Base-by-base conservation (phyloP, 2,888 invertebrate genomes). In the Alcis repandata region DNA sequence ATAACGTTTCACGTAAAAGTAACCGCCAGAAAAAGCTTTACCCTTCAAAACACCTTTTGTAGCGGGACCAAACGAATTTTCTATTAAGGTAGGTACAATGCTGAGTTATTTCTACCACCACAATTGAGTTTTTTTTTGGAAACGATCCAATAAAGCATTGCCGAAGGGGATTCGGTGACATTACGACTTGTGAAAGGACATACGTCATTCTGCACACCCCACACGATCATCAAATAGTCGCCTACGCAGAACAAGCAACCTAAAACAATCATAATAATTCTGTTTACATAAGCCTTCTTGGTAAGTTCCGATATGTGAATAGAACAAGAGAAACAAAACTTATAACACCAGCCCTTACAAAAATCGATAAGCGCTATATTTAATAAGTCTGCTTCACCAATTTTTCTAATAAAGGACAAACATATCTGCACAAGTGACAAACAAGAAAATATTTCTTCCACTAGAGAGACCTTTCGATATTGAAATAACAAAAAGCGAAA, bases 101-200 rank as follows among this genome's bases (percentile, higher is more conserved):
- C 36, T 32, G 33, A 52, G 62, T 59, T 59, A 57, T 63, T 83
- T 84, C 80, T 80, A 79, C 79, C 75, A 71, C 77, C 78, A 83
- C 86, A 85, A 89, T 87, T 83, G 84, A 84, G 83, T 86, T 89
- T 85, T 80, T n/a, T 80, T 72, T 86, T 89, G 86, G 88, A 86
- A 79, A 80, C 79, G 79, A 79, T 83, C 88, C 87, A 89, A 87
- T 84, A 85, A 84, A 83, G 74, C 79, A 78, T 78, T 78, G 74
- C 76, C 76, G 27, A 73, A 61, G 72, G 80, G 79, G 78, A 79
- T 72, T 70, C 67, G 69, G 64, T 71, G 76, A 72, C 59, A 48
- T 63, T 54, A 41, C 52, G 48, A 53, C 33, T 63, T 76, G 74
- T 73, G 72, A 70, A 71, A 72, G 69, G 69, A 69, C 59, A 61